These are phyloP conservation scores for Zaprionus taronus DNA, from an alignment of 1,140 invertebrate genomes.

Conservation along the genomic window DNA sequence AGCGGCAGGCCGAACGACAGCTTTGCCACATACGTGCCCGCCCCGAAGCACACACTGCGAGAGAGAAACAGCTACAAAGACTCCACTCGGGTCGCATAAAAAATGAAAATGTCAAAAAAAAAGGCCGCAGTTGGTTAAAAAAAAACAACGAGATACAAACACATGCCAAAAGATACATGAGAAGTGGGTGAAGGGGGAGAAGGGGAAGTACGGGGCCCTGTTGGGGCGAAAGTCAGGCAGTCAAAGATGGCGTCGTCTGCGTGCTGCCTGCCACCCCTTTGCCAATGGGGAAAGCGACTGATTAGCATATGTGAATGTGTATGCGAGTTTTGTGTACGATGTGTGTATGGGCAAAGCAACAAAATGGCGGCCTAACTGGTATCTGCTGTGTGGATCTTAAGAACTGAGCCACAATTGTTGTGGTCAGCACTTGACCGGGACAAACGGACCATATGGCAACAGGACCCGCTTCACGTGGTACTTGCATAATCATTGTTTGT, in stretches of 20 bases:
- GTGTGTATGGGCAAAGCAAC: background rate
- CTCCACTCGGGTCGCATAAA: constrained; percentile 46
- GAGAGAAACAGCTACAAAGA: constrained; percentile 10
- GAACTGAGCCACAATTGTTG: constrained; percentile 43
- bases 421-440: constrained; percentile 55
- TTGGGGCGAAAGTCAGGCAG: constrained; percentile 10
- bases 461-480: constrained; percentile 21
- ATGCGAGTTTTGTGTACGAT: background rate
- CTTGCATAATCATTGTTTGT: constrained; percentile 56
- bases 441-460: constrained; percentile 25
- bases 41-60: constrained; percentile 18
- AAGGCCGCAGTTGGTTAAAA: constrained; percentile 61
- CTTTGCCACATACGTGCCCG: constrained; percentile 56
- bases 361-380: constrained; percentile 36
- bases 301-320: constrained; percentile 41
- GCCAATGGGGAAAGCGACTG: constrained; percentile 34
- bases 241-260: constrained; percentile 51
- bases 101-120: constrained; percentile 64
- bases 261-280: constrained; percentile 44
- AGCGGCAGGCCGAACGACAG: constrained; percentile 29
- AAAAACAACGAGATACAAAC: constrained; percentile 43
- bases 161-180: constrained; percentile 38
- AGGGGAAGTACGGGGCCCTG: background rate
- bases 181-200: background rate
- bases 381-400: constrained; percentile 10